Base-by-base conservation (phyloP, 2,797 vertebrate genomes). In the Hylomyscus alleni region DNA sequence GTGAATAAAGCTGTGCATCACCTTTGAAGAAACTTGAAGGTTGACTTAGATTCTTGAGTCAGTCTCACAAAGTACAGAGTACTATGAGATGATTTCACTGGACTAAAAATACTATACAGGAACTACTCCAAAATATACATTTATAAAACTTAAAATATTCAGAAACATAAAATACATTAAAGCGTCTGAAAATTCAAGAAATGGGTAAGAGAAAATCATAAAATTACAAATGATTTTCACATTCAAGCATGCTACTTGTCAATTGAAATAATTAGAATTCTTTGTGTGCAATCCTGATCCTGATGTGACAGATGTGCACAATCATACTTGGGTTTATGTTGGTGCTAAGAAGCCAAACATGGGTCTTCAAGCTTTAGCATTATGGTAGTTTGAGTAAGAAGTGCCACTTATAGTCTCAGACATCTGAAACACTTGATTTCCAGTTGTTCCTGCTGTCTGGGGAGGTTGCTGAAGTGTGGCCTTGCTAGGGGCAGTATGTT, bases 211-310 rank as follows among this genome's bases (percentile, higher is more conserved):
- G 31, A 56, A 6, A 89, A 19, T 89, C 40, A 91, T 62, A 72
- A 86, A 96, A 97, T 54, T 17, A 9, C 1, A 67, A 84, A 67
- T 76, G 76, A 90, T 91, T 91, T 96, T 96, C n/a, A 87, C 1
- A 82, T 29, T 2, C 81, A 75, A 84, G 8, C 2, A 62, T 6
- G 47, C 73, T 92, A 75, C 69, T 91, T 77, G 75, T 34, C 60
- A 58, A 44, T 50, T 0, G 77, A 52, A 84, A 95, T 0, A 2
- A 56, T 7, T 65, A 73, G 10, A 34, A 9, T 60, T 89, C 20
- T 40, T 9, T 73, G 67, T 56, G 10, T 72, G 22, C 13, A 29
- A 8, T 20, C 6, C 34, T 37, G n/a, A 37, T 9, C 0, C n/a
- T 54, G 8, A 72, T 26, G 17, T 19, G 13, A 54, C 50, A 73